A percentile compares a stretch with the other conserved stretches of the same genome.
Conservation (phyloP, 2,113 vertebrate species). For the Phalacrocorax carbo region DNA sequence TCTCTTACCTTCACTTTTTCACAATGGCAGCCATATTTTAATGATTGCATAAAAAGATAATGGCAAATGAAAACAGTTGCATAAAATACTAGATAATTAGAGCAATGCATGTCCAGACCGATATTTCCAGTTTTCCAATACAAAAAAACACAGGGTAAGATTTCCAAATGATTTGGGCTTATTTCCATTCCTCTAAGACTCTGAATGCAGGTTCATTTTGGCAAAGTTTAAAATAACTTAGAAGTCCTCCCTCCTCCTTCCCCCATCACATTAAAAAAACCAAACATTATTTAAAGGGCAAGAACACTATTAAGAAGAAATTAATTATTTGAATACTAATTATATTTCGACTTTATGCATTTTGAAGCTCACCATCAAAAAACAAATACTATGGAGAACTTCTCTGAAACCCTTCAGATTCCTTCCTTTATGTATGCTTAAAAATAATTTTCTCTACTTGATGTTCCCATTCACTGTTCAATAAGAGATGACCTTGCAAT, state of each 20-base stretch:
- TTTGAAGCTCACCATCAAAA: neutral
- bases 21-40: slow-evolving; percentile 52
- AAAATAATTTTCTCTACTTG: neutral
- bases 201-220: slow-evolving; percentile 60
- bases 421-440: neutral
- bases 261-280: slow-evolving; percentile 48
- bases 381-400: neutral
- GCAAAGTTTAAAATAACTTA: slow-evolving; percentile 66
- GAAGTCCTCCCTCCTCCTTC: slow-evolving; percentile 58
- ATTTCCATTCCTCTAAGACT: slow-evolving; percentile 41
- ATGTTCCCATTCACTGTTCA: neutral
- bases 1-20: slow-evolving; percentile 54
- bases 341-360: neutral
- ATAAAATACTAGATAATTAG: neutral
- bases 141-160: neutral
- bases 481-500: neutral
- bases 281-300: slow-evolving; percentile 55
- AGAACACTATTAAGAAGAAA: slow-evolving; percentile 48
- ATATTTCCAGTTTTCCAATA: neutral
- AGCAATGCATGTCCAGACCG: neutral
- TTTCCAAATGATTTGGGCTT: slow-evolving; percentile 45
- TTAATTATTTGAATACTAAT: neutral
- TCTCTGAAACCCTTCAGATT: neutral
- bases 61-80: neutral
- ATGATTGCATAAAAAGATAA: slow-evolving; percentile 6